Percentiles rank a stretch among this genome's conserved stretches.
These are phyloP conservation scores for Drosophila formosana DNA, from an alignment of 2,888 invertebrate genomes.

Conservation along the genomic window DNA sequence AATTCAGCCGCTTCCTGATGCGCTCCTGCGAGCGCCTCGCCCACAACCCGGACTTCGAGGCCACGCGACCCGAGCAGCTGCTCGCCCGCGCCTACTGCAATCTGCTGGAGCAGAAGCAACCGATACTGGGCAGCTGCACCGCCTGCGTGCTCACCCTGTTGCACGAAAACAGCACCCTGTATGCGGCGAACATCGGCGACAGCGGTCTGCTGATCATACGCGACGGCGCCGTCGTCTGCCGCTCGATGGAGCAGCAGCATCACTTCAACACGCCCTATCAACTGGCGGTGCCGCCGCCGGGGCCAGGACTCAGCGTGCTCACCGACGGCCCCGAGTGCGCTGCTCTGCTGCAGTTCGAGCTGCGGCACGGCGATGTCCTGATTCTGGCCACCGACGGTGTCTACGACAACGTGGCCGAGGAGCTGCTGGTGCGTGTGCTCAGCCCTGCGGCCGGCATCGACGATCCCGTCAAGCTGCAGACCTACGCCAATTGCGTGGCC, in stretches of 20 bases:
- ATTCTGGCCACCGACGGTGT: conserved; percentile 98
- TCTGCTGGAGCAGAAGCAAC: conserved; percentile 94
- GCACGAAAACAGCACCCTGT: conserved; percentile 93
- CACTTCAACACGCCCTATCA: conserved; percentile 99
- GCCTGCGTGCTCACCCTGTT: conserved; percentile 97
- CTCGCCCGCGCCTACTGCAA: conserved; percentile 95
- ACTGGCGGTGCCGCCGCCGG: conserved; percentile 95
- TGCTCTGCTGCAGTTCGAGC: conserved; percentile 92
- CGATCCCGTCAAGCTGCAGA: conserved; percentile 91
- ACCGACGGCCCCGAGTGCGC: conserved; percentile 97
- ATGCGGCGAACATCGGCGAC: conserved; percentile 98
- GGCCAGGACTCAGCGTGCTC: conserved; percentile 92
- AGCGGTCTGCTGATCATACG: conserved; percentile 97
- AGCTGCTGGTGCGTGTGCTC: conserved; percentile 93
- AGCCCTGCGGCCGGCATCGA: conserved; percentile 88
- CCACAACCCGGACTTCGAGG: conserved; percentile 92
- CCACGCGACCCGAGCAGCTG: conserved; percentile 92
- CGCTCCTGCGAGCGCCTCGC: conserved; percentile 95
- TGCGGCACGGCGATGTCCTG: conserved; percentile 94
- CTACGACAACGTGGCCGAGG: conserved; percentile 97
- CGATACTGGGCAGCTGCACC: conserved; percentile 97
- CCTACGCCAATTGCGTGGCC: conserved; percentile 96
- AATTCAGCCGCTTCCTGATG: conserved; percentile 97
- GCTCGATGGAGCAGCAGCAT: conserved; percentile 97
- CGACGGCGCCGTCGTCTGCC: conserved; percentile 92